Base-by-base conservation (phyloP, 2,113 vertebrate species). In the Melanerpes aurifrons region DNA sequence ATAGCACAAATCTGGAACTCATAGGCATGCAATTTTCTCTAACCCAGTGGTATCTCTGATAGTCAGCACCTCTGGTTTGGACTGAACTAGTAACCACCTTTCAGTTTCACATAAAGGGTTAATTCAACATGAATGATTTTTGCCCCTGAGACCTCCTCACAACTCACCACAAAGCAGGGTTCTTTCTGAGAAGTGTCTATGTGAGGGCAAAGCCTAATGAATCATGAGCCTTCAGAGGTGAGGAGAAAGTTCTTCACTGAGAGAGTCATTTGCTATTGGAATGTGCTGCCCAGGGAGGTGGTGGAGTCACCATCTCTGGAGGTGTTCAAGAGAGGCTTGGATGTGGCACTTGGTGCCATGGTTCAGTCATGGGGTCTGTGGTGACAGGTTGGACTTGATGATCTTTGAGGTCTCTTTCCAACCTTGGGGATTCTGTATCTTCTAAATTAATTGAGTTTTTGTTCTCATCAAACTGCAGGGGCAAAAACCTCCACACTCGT, bases 21-120 rank as follows among this genome's bases (percentile, higher is more conserved):
- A 12, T 5, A 40, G 40, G 43, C 81, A 58, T 67, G 89, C 68
- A 82, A 2, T 45, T 35, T 47, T 22, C 1, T 6, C 81, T 40
- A 25, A 13, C 16, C 82, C 72, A 10, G 4, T 3, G 6, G 7
- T 5, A 32, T 20, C 59, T 62, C 67, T 2, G 1, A 64, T 0
- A 6, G 22, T 32, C 47, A 40, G 64, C 35, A 63, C 35, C 43
- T 71, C 68, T 54, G 53, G 5, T 61, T 31, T 70, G 81, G 56
- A 69, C 56, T 47, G 25, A 76, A 56, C 12, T 56, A 25, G 48
- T 37, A 72, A 84, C 19, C 16, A 56, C 15, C 40, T 47, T 85
- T 17, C 53, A 21, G 17, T 29, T 73, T 43, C 64, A 54, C 73
- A 57, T 10, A 75, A 88, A 86, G 9, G 12, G 28, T 67, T 50